Evolutionary conservation across 2,113 vertebrate species (phyloP), one percentile per base, ranked within the genome.

Genomic region (Amblyornis subalaris): DNA sequence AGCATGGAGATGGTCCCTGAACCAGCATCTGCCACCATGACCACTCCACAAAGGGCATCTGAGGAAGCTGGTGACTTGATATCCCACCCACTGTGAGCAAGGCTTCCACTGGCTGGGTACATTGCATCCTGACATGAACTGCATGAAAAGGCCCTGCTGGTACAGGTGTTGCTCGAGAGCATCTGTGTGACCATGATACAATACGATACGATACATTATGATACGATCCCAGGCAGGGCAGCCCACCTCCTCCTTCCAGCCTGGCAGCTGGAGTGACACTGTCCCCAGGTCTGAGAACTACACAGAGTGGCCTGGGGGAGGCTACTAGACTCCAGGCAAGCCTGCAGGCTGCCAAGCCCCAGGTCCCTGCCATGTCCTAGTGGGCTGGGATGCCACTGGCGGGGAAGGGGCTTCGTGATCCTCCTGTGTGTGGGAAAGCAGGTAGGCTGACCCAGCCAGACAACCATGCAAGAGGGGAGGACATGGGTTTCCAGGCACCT

Each of bases 351-450:
- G 31, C 31, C 0, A 0, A 66, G 55, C 5, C 22, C 25, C 0
- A 0, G 8, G 6, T 31, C 17, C 26, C 47, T 50, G 12, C 8
- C 3, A 1, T 3, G 8, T 54, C 21, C 44, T 10, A 1, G 4
- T 0, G 3, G 22, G 8, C 17, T 13, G 12, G 7, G 9, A 23
- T 6, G 23, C 21, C 5, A 7, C 23, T 14, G 16, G 8, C 20
- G n/a, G n/a, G 24, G 15, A 91, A 55, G n/a, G 12, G 25, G 16
- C 10, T 57, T 55, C 1, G 2, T 26, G 28, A 18, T 36, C 17
- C 42, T 17, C 42, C 9, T 3, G 1, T 6, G 47, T 5, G 5
- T 7, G 1, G 61, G 12, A 79, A 53, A 62, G 51, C 17, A 15
- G 12, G n/a, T 2, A 4, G 54, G 22, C 26, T 50, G 48, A 64